These are phyloP conservation scores for Syrmaticus mikado DNA, from an alignment of 2,113 vertebrate species.

Conservation along the genomic window DNA sequence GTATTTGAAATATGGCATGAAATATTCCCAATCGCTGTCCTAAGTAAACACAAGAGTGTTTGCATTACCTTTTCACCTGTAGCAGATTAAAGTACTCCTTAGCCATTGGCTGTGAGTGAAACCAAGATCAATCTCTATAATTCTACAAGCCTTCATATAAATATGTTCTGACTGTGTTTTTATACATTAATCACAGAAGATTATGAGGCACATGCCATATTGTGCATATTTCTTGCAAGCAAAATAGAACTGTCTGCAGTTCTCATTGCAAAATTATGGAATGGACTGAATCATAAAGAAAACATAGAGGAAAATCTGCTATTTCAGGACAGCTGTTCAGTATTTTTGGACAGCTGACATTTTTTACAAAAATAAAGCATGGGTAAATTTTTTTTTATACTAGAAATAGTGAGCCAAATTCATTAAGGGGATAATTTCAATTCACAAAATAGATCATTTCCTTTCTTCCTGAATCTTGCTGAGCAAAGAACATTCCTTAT, in stretches of 20 bases:
- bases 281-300: conserved; percentile 57
- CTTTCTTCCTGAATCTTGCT: conserved; percentile 48
- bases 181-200: conserved; percentile 63
- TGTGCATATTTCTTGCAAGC: conserved; percentile 48
- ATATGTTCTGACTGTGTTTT: conserved; percentile 58
- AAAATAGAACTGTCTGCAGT: conserved; percentile 55
- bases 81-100: conserved; percentile 61
- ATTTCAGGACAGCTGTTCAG: conserved; percentile 59
- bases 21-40: conserved; percentile 64
- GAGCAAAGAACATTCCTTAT: conserved; percentile 31
- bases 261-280: conserved; percentile 42
- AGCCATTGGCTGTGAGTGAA: conserved; percentile 42
- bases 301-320: conserved; percentile 33
- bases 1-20: conserved; percentile 68
- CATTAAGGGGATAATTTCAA: conserved; percentile 47
- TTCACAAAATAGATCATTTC: conserved; percentile 48
- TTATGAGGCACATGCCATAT: conserved; percentile 39
- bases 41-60: conserved; percentile 57
- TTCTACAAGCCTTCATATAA: conserved; percentile 34
- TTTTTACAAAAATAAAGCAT: conserved; percentile 3
- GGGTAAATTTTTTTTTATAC: background rate
- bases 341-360: conserved; percentile 42
- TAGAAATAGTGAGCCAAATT: conserved; percentile 13
- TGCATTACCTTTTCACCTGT: conserved; percentile 73
- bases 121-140: conserved; percentile 53